Base-by-base conservation (phyloP, 2,888 invertebrate species). In the Eledona agricola region DNA sequence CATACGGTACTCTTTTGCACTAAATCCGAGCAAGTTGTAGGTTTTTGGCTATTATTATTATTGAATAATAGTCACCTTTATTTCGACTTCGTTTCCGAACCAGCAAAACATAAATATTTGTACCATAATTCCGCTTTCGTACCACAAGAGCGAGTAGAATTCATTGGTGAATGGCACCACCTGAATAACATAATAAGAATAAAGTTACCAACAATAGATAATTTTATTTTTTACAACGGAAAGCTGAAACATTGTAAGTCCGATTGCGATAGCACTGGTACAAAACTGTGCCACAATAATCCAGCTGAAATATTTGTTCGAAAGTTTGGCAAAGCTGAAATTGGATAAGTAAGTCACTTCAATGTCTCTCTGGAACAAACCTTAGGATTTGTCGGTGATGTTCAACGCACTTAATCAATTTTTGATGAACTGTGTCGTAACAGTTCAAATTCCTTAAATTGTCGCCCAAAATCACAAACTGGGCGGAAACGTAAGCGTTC, bases 71-170 rank as follows among this genome's bases (percentile, higher is more conserved):
- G n/a, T 7, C n/a, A 45, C 45, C 12, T 45, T 34, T 1, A 32
- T n/a, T 45, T 45, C 23, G 2, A 45, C 34, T 25, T 45, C 45
- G 10, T 34, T 45, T 25, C 32, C 45, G 9, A 32, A 45, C 45
- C 45, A 45, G 20, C 45, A 45, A 5, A 25, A 45, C 34, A 45
- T 34, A 17, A 45, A 45, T 4, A 45, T 45, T 7, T 45, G 22
- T 6, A 32, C 13, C 3, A 15, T 45, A 5, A 34, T 35, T 1
- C 26, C 23, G 10, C n/a, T 6, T n/a, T 11, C 4, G 10, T 10
- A 34, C 1, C 11, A 23, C 3, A 25, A 17, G 1, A 22, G 10
- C n/a, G 45, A 45, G 6, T 22, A 45, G 13, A 45, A 45, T 23
- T 43, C 43, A 15, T 12, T 43, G 3, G 12, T 15, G 3, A 31